Evolutionary conservation across 2,113 vertebrate genomes (phyloP).

Genomic region (Indri indri): DNA sequence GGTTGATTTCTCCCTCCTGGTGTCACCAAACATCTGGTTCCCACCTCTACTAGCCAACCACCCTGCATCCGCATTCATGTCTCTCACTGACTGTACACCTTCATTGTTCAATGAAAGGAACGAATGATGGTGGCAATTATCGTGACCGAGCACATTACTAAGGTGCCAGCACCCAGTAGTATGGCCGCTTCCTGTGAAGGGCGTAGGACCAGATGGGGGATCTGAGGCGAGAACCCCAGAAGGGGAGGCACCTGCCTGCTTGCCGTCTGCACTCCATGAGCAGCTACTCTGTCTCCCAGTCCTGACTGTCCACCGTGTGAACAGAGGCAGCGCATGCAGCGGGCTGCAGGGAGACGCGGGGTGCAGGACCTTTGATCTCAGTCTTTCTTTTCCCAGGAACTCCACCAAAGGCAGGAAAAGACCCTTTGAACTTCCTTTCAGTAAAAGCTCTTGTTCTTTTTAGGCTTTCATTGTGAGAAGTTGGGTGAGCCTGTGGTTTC

Average conservation of each 20-base stretch:
- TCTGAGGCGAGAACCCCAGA: background rate
- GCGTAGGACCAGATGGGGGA: fast-evolving
- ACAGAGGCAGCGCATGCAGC: background rate
- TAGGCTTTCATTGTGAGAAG: background rate
- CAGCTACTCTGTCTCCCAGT: too few species aligned
- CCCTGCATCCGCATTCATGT: fast-evolving
- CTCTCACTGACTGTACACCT: background rate
- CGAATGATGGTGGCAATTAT: background rate
- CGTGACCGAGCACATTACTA: background rate
- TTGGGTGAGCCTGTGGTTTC: background rate
- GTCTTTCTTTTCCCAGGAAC: background rate
- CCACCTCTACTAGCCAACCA: background rate
- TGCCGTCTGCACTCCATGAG: background rate
- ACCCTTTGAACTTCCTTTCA: background rate
- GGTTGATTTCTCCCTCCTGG: background rate
- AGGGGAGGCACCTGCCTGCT: background rate
- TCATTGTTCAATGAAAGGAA: background rate
- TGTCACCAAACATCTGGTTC: background rate
- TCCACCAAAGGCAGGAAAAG: background rate
- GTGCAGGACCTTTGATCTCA: background rate
- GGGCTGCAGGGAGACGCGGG: background rate
- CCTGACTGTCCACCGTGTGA: background rate
- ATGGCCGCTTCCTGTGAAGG: background rate
- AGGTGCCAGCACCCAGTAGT: background rate
- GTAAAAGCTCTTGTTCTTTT: background rate